Percentiles rank a stretch among this genome's conserved stretches.
phyloP scores from a whole-genome alignment of 2,113 vertebrate genomes.

The Psophia crepitans region DNA sequence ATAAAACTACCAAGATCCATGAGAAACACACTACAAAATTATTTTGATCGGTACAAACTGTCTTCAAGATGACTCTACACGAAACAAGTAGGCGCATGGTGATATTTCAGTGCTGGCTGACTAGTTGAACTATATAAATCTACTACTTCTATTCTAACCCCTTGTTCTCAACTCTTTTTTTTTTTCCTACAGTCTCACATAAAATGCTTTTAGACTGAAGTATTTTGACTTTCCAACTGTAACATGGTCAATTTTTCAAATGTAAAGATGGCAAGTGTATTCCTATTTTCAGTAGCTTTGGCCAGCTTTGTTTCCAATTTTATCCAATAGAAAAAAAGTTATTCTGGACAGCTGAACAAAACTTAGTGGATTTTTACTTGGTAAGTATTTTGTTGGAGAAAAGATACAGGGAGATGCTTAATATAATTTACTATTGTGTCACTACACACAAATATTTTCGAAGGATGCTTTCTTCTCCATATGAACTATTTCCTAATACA shows the following conservation, averaged over 20 bases:
- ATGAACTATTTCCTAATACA: not conserved
- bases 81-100: not conserved
- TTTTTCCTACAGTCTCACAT: not conserved
- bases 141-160: not conserved
- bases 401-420: not conserved
- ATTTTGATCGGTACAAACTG: not conserved
- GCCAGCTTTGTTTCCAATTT: not conserved
- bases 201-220: not conserved
- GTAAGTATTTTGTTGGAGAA: not conserved
- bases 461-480: not conserved
- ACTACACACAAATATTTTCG: not conserved
- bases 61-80: not conserved
- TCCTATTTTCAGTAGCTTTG: not conserved
- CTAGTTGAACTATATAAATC: not conserved
- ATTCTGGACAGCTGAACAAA: not conserved
- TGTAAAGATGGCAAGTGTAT: not conserved
- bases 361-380: not conserved
- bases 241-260: not conserved
- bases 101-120: not conserved
- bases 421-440: not conserved
- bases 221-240: not conserved
- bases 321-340: not conserved
- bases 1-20: not conserved
- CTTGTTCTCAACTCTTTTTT: not conserved
- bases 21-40: not conserved